These are phyloP conservation scores for Eulithis prunata DNA, from an alignment of 2,888 invertebrate species.

Conservation along the genomic window DNA sequence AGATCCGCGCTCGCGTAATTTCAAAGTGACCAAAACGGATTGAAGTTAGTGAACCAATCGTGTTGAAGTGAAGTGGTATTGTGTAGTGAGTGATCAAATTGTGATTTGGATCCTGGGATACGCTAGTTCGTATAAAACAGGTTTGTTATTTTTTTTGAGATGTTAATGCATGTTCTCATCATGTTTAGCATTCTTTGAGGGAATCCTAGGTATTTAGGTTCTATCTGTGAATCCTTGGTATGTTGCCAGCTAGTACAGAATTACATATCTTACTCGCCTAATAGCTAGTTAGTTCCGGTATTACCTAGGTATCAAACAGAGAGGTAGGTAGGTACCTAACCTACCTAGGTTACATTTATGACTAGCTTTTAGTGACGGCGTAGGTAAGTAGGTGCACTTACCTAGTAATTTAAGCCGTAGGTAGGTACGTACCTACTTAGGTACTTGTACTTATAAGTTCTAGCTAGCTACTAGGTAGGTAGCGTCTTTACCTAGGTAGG, in stretches of 20 bases:
- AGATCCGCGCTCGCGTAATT: constrained; percentile 24
- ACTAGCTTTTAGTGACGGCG: too few relatives aligned
- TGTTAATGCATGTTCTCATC: neutral
- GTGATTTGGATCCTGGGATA: constrained; percentile 27
- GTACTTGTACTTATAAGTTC: too few relatives aligned
- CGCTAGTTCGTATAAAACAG: constrained; percentile 19
- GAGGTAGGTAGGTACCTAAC: too few relatives aligned
- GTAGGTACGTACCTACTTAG: too few relatives aligned
- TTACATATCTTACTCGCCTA: neutral
- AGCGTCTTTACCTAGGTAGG: too few relatives aligned
- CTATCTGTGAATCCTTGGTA: neutral
- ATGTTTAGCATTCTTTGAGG: neutral
- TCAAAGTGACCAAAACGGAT: constrained; percentile 14
- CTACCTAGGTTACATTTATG: too few relatives aligned
- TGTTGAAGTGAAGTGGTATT: constrained; percentile 21
- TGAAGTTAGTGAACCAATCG: constrained; percentile 22
- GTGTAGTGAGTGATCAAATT: constrained; percentile 23
- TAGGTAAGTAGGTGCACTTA: too few relatives aligned
- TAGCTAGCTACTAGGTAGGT: too few relatives aligned
- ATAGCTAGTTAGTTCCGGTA: too few relatives aligned
- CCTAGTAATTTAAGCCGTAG: too few relatives aligned
- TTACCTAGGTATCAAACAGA: too few relatives aligned
- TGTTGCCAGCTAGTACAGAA: too few relatives aligned
- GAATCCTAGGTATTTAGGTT: constrained; percentile 5
- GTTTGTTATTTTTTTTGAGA: constrained; percentile 20